Base-by-base conservation (phyloP, 2,888 invertebrate genomes). In the Microplitis manilae region DNA sequence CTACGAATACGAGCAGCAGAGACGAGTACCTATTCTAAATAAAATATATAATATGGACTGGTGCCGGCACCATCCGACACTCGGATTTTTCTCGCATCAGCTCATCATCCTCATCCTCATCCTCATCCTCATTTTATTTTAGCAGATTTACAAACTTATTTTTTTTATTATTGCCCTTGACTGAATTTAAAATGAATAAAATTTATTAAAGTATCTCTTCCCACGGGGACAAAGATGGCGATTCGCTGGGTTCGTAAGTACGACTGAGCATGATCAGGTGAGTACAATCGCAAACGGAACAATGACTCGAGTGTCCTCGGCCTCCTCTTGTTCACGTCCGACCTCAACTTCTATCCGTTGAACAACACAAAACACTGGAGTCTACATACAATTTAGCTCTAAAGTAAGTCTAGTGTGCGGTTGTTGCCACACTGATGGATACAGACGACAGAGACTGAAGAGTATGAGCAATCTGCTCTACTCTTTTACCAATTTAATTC, bases 11-110 rank as follows among this genome's bases (percentile, higher is more conserved):
- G 85, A 78, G 73, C 73, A 75, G 74, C 71, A 74, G 76, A 72
- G 76, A 79, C 72, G 85, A 85, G 84, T 86, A 87, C 87, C 87
- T 87, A 86, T 87, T 87, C 85, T 86, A 87, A 83, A 68, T 68
- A 61, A 68, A 17, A 20, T 15, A 62, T 68, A 73, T 38, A 73
- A 39, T 73, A 73, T 77, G 62, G 68, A 72, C 71, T 59, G 13
- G 50, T 50, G 30, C 30, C 30, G 30, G 30, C 30, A 30, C 61
- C 64, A 30, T 40, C 65, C 20, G 15, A 65, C 38, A 5, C 6
- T 62, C 62, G 9, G n/a, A 67, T 67, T n/a, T 72, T 39, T 41
- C 72, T 72, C 9, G 30, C 30, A 30, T 30, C 30, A 30, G 30
- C 30, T 30, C 30, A 30, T 30, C 30, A 30, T 30, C 30, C 30